Evolutionary conservation across 2,797 vertebrate genomes (phyloP), one percentile per base, ranked within the genome.

Genomic region (Gouania willdenowi): DNA sequence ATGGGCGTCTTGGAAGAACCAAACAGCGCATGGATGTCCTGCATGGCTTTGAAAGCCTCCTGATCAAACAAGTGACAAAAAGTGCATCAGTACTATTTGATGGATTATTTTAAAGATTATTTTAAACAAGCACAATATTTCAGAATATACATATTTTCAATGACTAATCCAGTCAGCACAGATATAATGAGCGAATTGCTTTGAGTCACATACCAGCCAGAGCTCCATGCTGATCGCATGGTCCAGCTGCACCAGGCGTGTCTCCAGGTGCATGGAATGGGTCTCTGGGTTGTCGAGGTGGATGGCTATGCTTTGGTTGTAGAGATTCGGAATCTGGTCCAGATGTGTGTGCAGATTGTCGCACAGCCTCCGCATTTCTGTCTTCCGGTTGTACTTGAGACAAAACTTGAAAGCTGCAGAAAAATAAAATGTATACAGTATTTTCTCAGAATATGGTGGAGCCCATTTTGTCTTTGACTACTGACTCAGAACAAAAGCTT

Each of bases 21-120:
- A 57, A 99, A 99, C 1, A 99, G 79, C 1, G 97, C 97, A 20
- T 99, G 97, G 83, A 99, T 99, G 80, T 99, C 97, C 72, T 99
- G 97, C 24, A 99, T 97, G 40, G 97, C 97, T 89, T 99, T 99
- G 69, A 99, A 99, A 16, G 97, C 97, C 93, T 99, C 97, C 95
- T 99, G 69, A 41, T 82, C 38, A 41, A 6, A 52, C 3, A 17
- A 22, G 29, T 1, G 40, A 37, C 31, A 6, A 41, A 14, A 2
- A 49, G 0, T 3, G 9, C 4, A 13, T 65, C 1, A 39, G 9
- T 25, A 15, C 13, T 14, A 3, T n/a, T n/a, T 14, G 22, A 16
- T 42, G 12, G 16, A 39, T 4, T 7, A 13, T 29, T 5, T 19
- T 13, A 24, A 6, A 14, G 13, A 14, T 3, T 13, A 14, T 13